Conservation (phyloP, 2,797 vertebrate genomes). For the Mus minutoides region DNA sequence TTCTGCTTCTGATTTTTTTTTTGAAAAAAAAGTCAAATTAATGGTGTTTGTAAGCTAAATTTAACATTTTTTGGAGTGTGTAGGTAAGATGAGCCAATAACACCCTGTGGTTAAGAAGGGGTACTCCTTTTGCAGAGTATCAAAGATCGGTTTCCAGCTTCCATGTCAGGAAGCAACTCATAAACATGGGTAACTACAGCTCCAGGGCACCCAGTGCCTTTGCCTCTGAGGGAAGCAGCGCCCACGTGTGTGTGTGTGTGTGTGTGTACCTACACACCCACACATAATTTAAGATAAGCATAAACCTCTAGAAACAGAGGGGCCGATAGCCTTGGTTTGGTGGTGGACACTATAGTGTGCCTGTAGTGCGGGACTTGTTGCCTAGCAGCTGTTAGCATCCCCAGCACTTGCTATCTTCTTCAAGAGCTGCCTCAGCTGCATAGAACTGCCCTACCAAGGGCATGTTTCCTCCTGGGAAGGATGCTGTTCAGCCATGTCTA, state of each 20-base stretch:
- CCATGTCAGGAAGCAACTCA: background rate
- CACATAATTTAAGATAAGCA: background rate
- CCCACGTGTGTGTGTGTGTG: too few species aligned
- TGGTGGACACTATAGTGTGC: background rate
- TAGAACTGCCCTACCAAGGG: background rate
- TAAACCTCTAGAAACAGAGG: background rate
- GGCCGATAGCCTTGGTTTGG: background rate
- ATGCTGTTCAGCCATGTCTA: background rate
- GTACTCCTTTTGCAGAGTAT: background rate
- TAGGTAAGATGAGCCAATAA: background rate
- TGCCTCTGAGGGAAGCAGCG: background rate
- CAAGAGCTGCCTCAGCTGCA: background rate
- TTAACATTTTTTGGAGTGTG: background rate
- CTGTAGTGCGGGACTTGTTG: background rate
- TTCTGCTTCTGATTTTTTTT: constrained; percentile 9
- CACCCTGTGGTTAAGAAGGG: background rate
- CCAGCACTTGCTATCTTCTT: background rate
- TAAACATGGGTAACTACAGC: background rate
- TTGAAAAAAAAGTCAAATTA: background rate
- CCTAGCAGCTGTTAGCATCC: background rate
- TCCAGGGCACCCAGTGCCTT: too few species aligned
- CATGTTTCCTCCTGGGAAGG: background rate
- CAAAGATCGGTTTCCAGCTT: background rate
- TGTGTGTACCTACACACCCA: background rate
- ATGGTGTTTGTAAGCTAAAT: background rate